Evolutionary conservation across 2,888 invertebrate species (phyloP).

Genomic region (Chaetoderma sp.): DNA sequence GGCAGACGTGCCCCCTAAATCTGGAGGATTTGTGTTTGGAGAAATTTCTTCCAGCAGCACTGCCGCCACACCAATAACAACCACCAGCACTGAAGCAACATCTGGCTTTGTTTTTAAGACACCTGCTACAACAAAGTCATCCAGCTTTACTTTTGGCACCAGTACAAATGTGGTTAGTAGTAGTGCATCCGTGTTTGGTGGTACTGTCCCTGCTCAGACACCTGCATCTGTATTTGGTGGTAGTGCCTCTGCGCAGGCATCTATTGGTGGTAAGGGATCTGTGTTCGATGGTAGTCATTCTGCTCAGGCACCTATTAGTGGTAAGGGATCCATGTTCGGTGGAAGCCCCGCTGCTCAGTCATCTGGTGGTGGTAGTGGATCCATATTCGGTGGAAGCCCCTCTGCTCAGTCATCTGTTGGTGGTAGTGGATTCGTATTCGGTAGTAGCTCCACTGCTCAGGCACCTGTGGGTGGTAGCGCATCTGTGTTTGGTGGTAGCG

Average conservation of each 20-base stretch:
- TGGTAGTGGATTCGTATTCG: not conserved
- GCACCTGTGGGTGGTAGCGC: not conserved
- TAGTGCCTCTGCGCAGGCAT: too few relatives aligned
- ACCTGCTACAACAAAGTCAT: not conserved
- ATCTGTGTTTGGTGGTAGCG: conserved; percentile 9
- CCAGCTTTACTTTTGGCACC: not conserved
- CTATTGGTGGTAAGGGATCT: too few relatives aligned
- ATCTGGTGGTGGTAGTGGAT: too few relatives aligned
- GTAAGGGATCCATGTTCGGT: too few relatives aligned
- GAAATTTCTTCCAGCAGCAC: not conserved
- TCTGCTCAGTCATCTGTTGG: too few relatives aligned
- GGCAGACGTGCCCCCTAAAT: not conserved
- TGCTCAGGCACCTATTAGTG: too few relatives aligned
- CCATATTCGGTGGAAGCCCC: too few relatives aligned
- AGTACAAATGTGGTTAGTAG: too few relatives aligned
- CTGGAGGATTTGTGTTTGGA: conserved; percentile 3
- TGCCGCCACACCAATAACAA: conserved; percentile 1
- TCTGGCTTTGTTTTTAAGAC: conserved; percentile 9
- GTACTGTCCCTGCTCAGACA: too few relatives aligned
- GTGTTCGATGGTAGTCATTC: too few relatives aligned
- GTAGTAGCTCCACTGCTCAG: not conserved
- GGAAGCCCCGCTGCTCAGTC: too few relatives aligned
- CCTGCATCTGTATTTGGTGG: conserved; percentile 3
- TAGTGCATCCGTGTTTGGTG: too few relatives aligned
- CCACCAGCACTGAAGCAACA: conserved; percentile 4